Evolutionary conservation across 1,140 invertebrate species (phyloP).

Genomic region (Aradophagus sp.): DNA sequence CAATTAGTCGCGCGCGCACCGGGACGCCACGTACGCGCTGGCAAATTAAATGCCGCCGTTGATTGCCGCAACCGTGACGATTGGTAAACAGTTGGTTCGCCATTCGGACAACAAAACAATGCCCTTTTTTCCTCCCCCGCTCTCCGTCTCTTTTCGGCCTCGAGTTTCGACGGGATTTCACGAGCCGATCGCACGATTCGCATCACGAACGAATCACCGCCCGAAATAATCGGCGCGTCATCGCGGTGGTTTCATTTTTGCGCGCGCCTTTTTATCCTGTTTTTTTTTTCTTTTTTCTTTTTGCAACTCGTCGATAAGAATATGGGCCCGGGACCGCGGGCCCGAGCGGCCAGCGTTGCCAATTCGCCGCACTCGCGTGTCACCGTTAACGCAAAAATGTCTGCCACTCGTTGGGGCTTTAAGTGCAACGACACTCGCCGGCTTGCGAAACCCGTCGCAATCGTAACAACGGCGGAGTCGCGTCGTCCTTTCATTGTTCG

Average conservation of each 20-base stretch:
- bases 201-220: conserved; percentile 49
- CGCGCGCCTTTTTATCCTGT: conserved; percentile 25
- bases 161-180: no score
- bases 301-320: conserved; percentile 31
- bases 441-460: conserved; percentile 32
- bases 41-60: no score
- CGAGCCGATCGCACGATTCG: conserved; percentile 19
- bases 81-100: no score
- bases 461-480: conserved; percentile 25
- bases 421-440: conserved; percentile 49
- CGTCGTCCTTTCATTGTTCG: conserved; percentile 11
- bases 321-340: conserved; percentile 25
- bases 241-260: no score
- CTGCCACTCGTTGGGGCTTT: conserved; percentile 30
- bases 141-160: no score
- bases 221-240: conserved; percentile 48
- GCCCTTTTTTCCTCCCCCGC: no score
- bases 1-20: no score
- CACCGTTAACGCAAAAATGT: conserved; percentile 49
- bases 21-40: no score
- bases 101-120: no score
- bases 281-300: no score
- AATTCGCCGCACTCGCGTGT: conserved; percentile 39
- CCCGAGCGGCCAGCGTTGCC: conserved; percentile 31
- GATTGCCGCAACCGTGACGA: no score